These are phyloP conservation scores for Muricea muricata DNA, from an alignment of 92 coral and sea anemone species.

Conservation along the genomic window DNA sequence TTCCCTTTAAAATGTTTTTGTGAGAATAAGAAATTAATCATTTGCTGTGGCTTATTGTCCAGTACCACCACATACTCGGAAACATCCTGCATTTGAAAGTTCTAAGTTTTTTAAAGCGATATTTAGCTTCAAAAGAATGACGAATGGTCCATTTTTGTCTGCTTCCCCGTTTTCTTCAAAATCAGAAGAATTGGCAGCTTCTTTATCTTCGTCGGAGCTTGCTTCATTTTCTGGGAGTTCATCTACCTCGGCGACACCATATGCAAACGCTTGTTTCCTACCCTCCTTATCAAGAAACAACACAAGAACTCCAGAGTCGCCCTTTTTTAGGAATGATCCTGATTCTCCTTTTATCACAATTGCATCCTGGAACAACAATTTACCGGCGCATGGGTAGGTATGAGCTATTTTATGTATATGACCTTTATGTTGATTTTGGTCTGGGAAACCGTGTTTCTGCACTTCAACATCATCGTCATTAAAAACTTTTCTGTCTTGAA, in stretches of 20 bases:
- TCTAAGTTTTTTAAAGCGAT: background rate
- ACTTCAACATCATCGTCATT: background rate
- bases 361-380: background rate
- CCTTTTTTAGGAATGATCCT: background rate
- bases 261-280: background rate
- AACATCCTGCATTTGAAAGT: background rate
- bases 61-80: background rate
- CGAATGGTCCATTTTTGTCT: background rate
- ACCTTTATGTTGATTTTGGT: background rate
- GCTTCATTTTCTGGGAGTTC: background rate
- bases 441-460: background rate
- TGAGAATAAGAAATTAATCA: too few relatives aligned
- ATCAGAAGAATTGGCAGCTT: background rate
- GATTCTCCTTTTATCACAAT: background rate
- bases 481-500: background rate
- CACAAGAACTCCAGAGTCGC: background rate
- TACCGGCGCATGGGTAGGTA: background rate
- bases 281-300: background rate
- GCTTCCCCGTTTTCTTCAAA: background rate
- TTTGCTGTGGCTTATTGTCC: too few relatives aligned
- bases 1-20: too few relatives aligned
- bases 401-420: background rate
- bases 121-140: background rate
- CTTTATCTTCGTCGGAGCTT: background rate
- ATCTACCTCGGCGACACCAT: constrained; percentile 2